phyloP scores from a whole-genome alignment of 2,113 vertebrate species.

The Rhinoptilus africanus region DNA sequence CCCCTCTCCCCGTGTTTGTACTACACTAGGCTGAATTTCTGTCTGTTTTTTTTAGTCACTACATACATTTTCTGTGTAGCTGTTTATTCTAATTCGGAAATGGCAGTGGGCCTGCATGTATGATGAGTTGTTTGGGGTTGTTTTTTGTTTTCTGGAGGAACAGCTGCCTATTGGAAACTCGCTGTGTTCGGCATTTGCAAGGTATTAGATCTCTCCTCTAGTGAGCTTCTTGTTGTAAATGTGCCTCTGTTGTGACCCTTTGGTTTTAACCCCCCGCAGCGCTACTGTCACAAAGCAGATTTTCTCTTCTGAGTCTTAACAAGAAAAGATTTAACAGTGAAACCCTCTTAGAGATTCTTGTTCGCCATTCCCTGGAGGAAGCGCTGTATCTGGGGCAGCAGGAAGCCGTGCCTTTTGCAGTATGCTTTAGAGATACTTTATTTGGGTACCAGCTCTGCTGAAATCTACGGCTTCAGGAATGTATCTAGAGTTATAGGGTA shows the following conservation, averaged over 20 bases:
- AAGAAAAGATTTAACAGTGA: conserved; percentile 29
- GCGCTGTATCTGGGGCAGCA: conserved; percentile 46
- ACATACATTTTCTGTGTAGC: background rate
- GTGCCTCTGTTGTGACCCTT: background rate
- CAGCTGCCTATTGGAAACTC: background rate
- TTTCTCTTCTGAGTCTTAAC: background rate
- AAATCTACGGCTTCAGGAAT: background rate
- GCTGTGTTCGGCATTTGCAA: background rate
- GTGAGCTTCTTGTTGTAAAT: fast-evolving
- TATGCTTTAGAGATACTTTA: background rate
- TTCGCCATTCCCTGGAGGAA: background rate
- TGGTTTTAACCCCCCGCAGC: background rate
- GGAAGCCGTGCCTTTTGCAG: background rate
- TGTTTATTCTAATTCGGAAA: background rate
- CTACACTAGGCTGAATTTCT: background rate
- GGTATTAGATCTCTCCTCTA: background rate
- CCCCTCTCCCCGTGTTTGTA: background rate
- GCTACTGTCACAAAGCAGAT: conserved; percentile 47
- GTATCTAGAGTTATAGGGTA: background rate
- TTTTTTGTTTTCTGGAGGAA: background rate
- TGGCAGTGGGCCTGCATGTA: fast-evolving
- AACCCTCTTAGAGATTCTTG: conserved; percentile 23
- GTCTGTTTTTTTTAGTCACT: background rate
- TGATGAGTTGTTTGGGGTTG: background rate
- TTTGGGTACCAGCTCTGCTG: background rate